These are phyloP conservation scores for Calliphora vomitoria DNA, from an alignment of 2,888 invertebrate species.

Conservation along the genomic window DNA sequence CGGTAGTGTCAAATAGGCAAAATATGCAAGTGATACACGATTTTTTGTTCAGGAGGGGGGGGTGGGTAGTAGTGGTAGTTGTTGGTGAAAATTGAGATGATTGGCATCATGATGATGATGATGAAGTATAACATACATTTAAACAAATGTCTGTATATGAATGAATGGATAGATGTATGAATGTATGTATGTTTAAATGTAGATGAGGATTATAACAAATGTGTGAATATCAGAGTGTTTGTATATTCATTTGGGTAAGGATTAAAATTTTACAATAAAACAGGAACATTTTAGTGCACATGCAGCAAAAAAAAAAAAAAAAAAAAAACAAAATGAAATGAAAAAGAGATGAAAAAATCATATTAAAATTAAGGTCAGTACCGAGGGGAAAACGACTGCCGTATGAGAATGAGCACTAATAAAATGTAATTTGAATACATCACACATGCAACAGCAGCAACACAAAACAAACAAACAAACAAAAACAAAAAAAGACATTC, in stretches of 20 bases:
- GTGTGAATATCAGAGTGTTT: conserved; percentile 45
- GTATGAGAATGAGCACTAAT: conserved; percentile 45
- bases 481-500: background rate
- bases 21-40: background rate
- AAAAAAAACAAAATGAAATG: conserved; percentile 54
- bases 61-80: conserved; percentile 19
- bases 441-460: conserved; percentile 27
- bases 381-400: conserved; percentile 60
- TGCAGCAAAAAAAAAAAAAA: conserved; percentile 15
- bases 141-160: conserved; percentile 13
- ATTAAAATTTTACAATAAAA: conserved; percentile 62
- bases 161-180: no score
- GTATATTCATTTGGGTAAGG: conserved; percentile 62
- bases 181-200: background rate
- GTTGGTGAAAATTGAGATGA: conserved; percentile 69
- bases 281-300: conserved; percentile 51
- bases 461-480: background rate
- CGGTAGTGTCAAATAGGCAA: conserved; percentile 59
- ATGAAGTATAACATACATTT: conserved; percentile 5
- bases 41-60: background rate
- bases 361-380: conserved; percentile 73
- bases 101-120: conserved; percentile 65
- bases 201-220: conserved; percentile 31
- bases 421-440: conserved; percentile 74
- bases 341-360: conserved; percentile 57